Base-by-base conservation (phyloP, 2,113 vertebrate species). In the Pteropus alecto region DNA sequence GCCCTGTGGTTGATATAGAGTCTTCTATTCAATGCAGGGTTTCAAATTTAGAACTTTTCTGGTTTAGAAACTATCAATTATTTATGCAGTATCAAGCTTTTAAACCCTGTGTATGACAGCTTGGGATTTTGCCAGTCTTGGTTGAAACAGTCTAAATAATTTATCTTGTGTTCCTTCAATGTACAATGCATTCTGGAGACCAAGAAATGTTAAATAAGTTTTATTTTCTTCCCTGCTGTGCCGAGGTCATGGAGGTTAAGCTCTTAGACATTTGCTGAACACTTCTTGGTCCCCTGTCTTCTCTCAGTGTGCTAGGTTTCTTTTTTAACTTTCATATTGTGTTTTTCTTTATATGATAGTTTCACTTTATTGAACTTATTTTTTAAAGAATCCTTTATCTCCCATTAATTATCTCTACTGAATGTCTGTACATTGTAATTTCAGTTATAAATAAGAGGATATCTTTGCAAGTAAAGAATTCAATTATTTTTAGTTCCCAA, bases 81-180 rank as follows among this genome's bases (percentile, higher is more conserved):
- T 99, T 98, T 98, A 99, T 98, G 93, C 38, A 97, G 96, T 81
- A 97, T 97, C 97, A 98, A 97, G 97, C 97, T 98, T 98, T 98
- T 98, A 97, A 98, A 98, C 96, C 76, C 93, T 97, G 97, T 98
- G 98, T 98, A 98, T 98, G 98, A 98, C 98, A 98, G 96, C 95
- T 96, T 98, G 96, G 97, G 95, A 95, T 98, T 98, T 98, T 98
- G 98, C 97, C 98, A 98, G 78, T 98, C 98, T 98, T 63, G 24
- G 93, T 88, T 97, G 98, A 98, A 98, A 97, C 94, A 90, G 93
- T 98, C 96, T 99, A 98, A 99, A 99, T 98, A 98, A 98, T 99
- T 98, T 98, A 99, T 98, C 94, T 97, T 97, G 97, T 97, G 94
- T 98, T 98, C 95, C 97, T 98, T 97, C 97, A 97, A 95, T 46